Percentiles rank a stretch among this genome's conserved stretches.
Evolutionary conservation across 2,113 vertebrate species (phyloP).

Genomic region (Mixornis gularis): DNA sequence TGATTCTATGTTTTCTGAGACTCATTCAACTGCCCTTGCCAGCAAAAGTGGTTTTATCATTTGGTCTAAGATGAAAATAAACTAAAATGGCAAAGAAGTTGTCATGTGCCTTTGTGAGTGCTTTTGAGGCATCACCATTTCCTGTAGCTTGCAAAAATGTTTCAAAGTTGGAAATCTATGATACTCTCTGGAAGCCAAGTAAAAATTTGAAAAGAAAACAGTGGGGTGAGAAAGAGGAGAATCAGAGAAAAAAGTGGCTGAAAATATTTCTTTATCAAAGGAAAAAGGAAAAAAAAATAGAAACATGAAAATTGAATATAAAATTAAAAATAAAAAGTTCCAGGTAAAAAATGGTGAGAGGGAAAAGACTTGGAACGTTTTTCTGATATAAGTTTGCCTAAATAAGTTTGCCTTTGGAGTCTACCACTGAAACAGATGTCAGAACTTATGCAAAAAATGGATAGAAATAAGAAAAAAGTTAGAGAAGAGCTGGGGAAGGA

Average conservation of each 20-base stretch:
- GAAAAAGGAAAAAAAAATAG: background rate
- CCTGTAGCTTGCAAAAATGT: background rate
- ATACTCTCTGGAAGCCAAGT: background rate
- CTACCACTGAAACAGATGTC: background rate
- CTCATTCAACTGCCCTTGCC: background rate
- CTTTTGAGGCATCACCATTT: background rate
- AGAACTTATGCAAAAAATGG: background rate
- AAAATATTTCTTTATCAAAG: background rate
- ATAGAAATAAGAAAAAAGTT: background rate
- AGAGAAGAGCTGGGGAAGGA: background rate
- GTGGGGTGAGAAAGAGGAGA: background rate
- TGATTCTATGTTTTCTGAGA: background rate
- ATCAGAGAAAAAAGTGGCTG: background rate
- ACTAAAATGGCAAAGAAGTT: background rate
- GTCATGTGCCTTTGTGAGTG: fast-evolving
- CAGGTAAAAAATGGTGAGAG: background rate
- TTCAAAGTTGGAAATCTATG: background rate
- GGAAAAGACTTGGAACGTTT: background rate
- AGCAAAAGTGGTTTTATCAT: background rate
- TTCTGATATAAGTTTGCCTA: background rate
- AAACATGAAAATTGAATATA: background rate
- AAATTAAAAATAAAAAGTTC: background rate
- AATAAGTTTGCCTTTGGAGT: background rate
- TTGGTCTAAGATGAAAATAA: background rate
- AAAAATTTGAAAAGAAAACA: background rate